Percentiles rank a stretch among this genome's conserved stretches.
Conservation (phyloP, 2,797 vertebrate genomes). For the Eulemur mongoz region DNA sequence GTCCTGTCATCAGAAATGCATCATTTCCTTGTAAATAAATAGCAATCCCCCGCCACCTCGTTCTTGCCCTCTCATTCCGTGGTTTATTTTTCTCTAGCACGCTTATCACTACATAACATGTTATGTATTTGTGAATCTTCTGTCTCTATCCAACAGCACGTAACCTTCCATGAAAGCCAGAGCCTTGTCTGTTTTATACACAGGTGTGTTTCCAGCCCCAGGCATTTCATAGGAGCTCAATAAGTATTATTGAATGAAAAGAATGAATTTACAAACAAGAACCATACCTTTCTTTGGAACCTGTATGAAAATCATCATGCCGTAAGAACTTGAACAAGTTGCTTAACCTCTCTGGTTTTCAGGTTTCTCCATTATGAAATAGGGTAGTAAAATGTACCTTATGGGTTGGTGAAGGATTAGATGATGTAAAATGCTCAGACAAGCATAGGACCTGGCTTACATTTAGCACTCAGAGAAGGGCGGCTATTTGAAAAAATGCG, state of each 20-base stretch:
- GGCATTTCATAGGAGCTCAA: background rate
- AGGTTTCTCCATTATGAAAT: background rate
- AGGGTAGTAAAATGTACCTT: background rate
- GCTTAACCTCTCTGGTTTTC: background rate
- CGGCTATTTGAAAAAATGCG: background rate
- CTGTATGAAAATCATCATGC: background rate
- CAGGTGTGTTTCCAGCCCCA: background rate
- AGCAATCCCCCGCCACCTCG: too few relatives aligned
- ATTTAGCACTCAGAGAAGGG: background rate
- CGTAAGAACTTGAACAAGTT: background rate
- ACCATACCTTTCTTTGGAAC: background rate
- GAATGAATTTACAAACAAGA: background rate
- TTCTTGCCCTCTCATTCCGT: background rate
- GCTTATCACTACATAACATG: background rate
- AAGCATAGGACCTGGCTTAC: background rate
- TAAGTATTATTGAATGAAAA: background rate
- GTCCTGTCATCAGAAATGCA: background rate
- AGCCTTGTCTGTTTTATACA: background rate
- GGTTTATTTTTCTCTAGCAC: background rate
- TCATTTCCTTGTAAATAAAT: background rate
- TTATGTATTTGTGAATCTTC: background rate
- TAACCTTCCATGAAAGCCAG: background rate
- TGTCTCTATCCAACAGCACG: background rate
- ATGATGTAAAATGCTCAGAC: background rate
- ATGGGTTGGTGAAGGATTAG: background rate